Evolutionary conservation across 2,113 vertebrate species (phyloP), one percentile per base, ranked within the genome.

Genomic region (Microcebus jonahi): DNA sequence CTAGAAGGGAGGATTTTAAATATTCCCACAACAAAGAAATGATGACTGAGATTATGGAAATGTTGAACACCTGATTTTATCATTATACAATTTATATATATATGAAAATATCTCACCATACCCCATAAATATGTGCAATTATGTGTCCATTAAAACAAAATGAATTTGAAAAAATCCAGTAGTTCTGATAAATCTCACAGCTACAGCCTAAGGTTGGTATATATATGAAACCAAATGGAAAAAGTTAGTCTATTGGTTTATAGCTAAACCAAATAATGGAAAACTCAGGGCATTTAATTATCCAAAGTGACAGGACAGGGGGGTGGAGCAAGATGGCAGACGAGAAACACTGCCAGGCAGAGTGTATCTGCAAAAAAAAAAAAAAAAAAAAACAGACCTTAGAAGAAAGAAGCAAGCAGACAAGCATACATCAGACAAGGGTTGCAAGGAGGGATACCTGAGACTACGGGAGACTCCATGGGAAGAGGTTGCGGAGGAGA

Each of bases 221-320:
- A 57, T 10, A 76, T 67, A 82, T 71, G 20, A 67, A 77, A 79
- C 10, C 39, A 83, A 77, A 82, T 77, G 27, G 61, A 93, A 89
- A 84, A 29, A 89, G 39, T 82, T 0, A 70, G 6, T 55, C 17
- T 71, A 45, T 21, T 61, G 12, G 11, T 77, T 90, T 68, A 55
- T 84, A 84, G 70, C 31, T 77, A 84, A 67, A 63, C 61, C 27
- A 68, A 68, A 90, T 34, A 67, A 31, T 82, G 77, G 15, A 13
- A 88, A 59, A 68, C 25, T 82, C n/a, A 89, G 29, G 70, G 68
- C 27, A 63, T 93, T n/a, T 70, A 92, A 70, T 84, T 93, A 84
- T 71, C 23, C 53, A 77, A 77, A 77, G 15, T 45, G 45, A 45
- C 45, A 45, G 45, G 45, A 45, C 7, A 8, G 45, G 45, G 45